Evolutionary conservation across 2,113 vertebrate species (phyloP).

Genomic region (Embiotoca jacksoni): DNA sequence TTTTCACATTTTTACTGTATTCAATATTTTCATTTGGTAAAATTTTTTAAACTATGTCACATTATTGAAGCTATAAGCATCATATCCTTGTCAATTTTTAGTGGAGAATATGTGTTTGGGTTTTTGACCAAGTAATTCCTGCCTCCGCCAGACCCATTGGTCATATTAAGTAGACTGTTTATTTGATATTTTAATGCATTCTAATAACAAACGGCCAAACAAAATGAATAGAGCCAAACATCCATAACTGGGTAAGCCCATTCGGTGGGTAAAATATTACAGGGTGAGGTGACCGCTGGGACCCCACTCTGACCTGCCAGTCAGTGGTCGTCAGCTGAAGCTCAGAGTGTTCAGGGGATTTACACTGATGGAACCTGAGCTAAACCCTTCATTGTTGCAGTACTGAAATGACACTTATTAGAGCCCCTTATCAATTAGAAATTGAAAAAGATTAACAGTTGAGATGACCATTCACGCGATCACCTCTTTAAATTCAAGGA

Average conservation of each 20-base stretch:
- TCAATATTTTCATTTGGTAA: neutral
- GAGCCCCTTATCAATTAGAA: slow-evolving; percentile 33
- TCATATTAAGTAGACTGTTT: neutral
- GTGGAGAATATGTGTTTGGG: too few relatives aligned
- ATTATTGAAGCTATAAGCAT: neutral
- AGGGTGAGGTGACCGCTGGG: neutral
- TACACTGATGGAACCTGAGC: slow-evolving; percentile 40
- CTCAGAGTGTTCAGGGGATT: slow-evolving; percentile 33
- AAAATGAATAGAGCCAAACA: too few relatives aligned
- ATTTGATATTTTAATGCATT: neutral
- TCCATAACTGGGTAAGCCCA: too few relatives aligned
- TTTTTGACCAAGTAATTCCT: neutral
- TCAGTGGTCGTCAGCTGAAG: slow-evolving; percentile 31
- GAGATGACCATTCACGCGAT: slow-evolving; percentile 10
- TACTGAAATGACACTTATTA: slow-evolving; percentile 29
- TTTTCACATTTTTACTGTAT: neutral
- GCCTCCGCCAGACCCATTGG: neutral
- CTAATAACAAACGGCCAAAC: neutral
- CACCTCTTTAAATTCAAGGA: slow-evolving; percentile 21
- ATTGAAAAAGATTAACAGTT: slow-evolving; percentile 12
- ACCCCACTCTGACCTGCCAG: slow-evolving; percentile 11
- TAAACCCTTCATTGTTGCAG: slow-evolving; percentile 13
- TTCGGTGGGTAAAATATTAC: neutral
- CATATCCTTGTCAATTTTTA: too few relatives aligned
- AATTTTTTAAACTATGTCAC: neutral